Base-by-base conservation (phyloP, 2,113 vertebrate genomes). In the Psittacula cyanocephala region DNA sequence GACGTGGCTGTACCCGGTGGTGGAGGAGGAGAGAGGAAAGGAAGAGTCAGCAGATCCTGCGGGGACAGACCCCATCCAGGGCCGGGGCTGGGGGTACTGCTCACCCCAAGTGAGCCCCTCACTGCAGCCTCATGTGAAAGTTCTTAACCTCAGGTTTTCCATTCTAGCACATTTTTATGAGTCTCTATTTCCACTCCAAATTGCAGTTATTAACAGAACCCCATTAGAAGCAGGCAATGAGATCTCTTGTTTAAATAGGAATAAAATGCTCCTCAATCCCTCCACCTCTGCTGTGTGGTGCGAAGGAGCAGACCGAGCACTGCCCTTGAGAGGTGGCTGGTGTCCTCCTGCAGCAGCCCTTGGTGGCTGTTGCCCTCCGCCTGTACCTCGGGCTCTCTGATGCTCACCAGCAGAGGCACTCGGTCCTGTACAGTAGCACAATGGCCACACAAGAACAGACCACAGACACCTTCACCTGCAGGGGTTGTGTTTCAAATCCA, bases 371-470 rank as follows among this genome's bases (percentile, higher is more conserved):
- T 24, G 35, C 50, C 18, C 28, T 52, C 57, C 2, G 10, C 60
- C 68, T 14, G 17, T 14, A 12, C 46, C 74, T 15, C 10, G 55
- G 55, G 24, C 57, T 0, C 1, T 6, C 41, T 13, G 3, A 12
- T 6, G 5, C 46, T 29, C 70, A 43, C 33, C 60, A 16, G 24
- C 79, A 29, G 46, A 28, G 39, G 16, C 46, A 1, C 10, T 43
- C 17, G n/a, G 44, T 37, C 50, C 50, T 9, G 2, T 17, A 17
- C 2, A 4, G 52, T 4, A 13, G 63, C n/a, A 19, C 5, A 49
- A 9, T 1, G 7, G 52, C n/a, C 49, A 9, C 25, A 3, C 2
- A 0, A 5, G 3, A n/a, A 41, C 35, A 57, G 35, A 62, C 64
- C 72, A 6, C 50, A 8, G 46, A n/a, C 7, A 15, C 53, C 70